Evolutionary conservation across 2,797 vertebrate species (phyloP).

Genomic region (Betta splendens): DNA sequence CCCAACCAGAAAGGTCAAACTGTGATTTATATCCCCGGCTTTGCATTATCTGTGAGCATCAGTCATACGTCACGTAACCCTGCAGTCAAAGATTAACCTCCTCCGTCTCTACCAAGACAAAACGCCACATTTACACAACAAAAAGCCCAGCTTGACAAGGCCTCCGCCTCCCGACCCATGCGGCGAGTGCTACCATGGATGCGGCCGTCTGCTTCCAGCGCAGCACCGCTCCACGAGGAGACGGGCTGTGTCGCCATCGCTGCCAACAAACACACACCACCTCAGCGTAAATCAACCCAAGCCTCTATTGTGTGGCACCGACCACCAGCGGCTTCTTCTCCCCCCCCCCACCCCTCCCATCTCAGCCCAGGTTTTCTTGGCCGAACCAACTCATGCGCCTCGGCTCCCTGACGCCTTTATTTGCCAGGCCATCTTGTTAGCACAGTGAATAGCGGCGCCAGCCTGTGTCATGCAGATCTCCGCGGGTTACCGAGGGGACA

Average conservation of each 20-base stretch:
- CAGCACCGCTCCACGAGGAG: constrained; percentile 14
- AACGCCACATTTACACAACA: constrained; percentile 36
- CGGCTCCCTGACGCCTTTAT: constrained; percentile 80
- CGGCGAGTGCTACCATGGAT: constrained; percentile 20
- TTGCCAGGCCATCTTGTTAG: constrained; percentile 85
- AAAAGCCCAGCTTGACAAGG: constrained; percentile 21
- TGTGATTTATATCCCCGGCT: constrained; percentile 57
- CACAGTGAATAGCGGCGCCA: constrained; percentile 76
- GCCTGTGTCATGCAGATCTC: constrained; percentile 86
- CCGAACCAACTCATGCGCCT: constrained; percentile 77
- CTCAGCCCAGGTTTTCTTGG: constrained; percentile 59
- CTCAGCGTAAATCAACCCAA: constrained; percentile 67
- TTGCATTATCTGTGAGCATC: constrained; percentile 43
- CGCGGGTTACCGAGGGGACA: constrained; percentile 84
- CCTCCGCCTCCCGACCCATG: constrained; percentile 34
- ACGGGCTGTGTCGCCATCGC: constrained; percentile 44
- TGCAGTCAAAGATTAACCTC: constrained; percentile 30
- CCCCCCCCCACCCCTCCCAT: constrained; percentile 61
- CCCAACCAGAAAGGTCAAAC: constrained; percentile 56
- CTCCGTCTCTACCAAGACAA: constrained; percentile 39
- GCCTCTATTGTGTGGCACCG: constrained; percentile 61
- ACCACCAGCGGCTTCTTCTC: constrained; percentile 66
- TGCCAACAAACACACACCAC: constrained; percentile 53
- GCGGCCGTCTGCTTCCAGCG: constrained; percentile 34
- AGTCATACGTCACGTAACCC: constrained; percentile 34